Evolutionary conservation across 2,113 vertebrate genomes (phyloP).

Genomic region (Mustela lutreola): DNA sequence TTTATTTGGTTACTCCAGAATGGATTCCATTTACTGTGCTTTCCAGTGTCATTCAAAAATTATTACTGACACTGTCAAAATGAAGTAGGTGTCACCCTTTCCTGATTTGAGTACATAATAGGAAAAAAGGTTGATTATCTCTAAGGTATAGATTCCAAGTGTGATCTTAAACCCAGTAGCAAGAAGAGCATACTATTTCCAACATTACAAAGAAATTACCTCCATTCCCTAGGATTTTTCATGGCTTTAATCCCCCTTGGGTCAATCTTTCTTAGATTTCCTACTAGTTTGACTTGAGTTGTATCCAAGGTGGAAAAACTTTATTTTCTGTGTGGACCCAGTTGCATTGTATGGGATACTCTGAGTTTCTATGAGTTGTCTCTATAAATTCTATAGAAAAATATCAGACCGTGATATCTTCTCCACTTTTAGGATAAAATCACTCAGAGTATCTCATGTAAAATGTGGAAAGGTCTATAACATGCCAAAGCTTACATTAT

Average conservation of each 20-base stretch:
- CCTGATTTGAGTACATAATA: neutral
- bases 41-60: conserved; percentile 1
- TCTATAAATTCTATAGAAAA: neutral
- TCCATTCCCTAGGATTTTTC: neutral
- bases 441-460: neutral
- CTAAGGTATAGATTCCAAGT: neutral
- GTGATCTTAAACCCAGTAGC: neutral
- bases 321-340: neutral
- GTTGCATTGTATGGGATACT: neutral
- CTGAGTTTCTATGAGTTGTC: neutral
- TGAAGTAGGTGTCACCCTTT: neutral
- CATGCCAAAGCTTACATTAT: neutral
- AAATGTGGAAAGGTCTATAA: neutral
- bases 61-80: neutral
- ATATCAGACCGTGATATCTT: neutral
- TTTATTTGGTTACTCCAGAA: neutral
- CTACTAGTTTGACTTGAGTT: neutral
- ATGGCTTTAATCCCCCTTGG: neutral
- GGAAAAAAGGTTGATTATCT: neutral
- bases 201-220: neutral
- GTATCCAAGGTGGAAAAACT: neutral
- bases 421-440: neutral
- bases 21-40: neutral
- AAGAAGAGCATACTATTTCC: neutral
- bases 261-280: neutral